Evolutionary conservation across 1,140 invertebrate species (phyloP).

Genomic region (Drosophila ogumai): DNA sequence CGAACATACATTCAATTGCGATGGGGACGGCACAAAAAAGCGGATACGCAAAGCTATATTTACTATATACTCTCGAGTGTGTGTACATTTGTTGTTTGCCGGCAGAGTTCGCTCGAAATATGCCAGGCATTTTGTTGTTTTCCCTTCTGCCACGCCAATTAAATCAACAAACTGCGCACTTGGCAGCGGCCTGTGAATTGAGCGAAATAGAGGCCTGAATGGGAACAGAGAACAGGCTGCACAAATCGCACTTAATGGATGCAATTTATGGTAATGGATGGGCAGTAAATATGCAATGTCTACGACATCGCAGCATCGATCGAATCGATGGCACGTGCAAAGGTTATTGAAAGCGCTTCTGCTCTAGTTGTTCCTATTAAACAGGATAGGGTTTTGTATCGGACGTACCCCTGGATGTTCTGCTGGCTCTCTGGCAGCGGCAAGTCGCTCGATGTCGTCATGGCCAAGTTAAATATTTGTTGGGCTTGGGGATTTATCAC

Average conservation of each 20-base stretch:
- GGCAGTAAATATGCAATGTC: constrained; percentile 13
- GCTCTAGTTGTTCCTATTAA: not conserved
- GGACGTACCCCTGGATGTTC: constrained; percentile 27
- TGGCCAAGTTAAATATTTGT: constrained; percentile 36
- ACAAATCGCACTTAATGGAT: constrained; percentile 26
- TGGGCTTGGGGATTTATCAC: constrained; percentile 52
- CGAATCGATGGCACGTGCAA: constrained; percentile 51
- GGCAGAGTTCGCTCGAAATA: constrained; percentile 32
- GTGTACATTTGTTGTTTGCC: constrained; percentile 33
- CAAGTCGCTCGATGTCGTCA: constrained; percentile 32
- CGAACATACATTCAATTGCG: constrained; percentile 27
- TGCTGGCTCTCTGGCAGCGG: constrained; percentile 26
- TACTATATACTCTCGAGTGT: constrained; percentile 19
- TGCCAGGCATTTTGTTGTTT: constrained; percentile 51
- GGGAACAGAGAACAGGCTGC: constrained; percentile 11
- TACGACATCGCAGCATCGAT: constrained; percentile 6
- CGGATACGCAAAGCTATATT: constrained; percentile 24
- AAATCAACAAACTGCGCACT: constrained; percentile 78
- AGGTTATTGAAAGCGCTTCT: constrained; percentile 21
- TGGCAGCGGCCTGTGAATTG: constrained; percentile 67
- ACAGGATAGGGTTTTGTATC: not conserved
- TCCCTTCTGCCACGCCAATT: constrained; percentile 50
- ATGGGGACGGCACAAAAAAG: constrained; percentile 44
- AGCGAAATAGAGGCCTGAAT: constrained; percentile 43
- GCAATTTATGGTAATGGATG: constrained; percentile 28